Conservation (phyloP, 1,140 invertebrate species). For the Zophobas morio region DNA sequence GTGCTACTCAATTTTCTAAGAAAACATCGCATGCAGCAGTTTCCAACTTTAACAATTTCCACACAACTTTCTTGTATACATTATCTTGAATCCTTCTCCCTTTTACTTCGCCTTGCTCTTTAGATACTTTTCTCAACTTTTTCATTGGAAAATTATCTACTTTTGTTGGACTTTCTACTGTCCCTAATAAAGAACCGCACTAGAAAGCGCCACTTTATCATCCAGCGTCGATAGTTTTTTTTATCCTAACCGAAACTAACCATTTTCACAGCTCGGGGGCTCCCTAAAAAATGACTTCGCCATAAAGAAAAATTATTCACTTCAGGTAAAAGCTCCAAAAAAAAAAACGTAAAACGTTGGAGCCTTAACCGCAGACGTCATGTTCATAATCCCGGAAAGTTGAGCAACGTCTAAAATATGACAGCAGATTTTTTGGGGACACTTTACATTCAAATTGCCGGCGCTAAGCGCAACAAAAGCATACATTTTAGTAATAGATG, state of each 20-base stretch:
- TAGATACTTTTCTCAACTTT: constrained; percentile 53
- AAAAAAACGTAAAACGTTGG: constrained; percentile 26
- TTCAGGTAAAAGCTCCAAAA: constrained; percentile 25
- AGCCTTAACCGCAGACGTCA: constrained; percentile 34
- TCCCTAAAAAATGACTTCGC: neutral
- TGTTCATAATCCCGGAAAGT: constrained; percentile 44
- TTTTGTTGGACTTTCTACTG: constrained; percentile 52
- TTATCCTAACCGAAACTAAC: neutral
- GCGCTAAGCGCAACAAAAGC: constrained; percentile 34
- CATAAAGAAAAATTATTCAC: constrained; percentile 35
- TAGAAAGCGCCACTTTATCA: constrained; percentile 17
- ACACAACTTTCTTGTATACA: constrained; percentile 60
- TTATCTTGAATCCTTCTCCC: constrained; percentile 54
- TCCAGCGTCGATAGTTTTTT: constrained; percentile 10
- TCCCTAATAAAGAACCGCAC: constrained; percentile 35
- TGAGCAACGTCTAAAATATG: constrained; percentile 39
- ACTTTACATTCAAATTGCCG: constrained; percentile 31
- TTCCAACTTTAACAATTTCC: constrained; percentile 61
- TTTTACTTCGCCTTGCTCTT: constrained; percentile 50
- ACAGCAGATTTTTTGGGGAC: constrained; percentile 38
- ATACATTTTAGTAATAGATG: constrained; percentile 32
- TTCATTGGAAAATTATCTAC: constrained; percentile 55
- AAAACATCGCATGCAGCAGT: constrained; percentile 61
- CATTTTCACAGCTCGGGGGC: neutral
- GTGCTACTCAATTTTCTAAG: constrained; percentile 60